A percentile compares a stretch with the other conserved stretches of the same genome.
Conservation (phyloP, 2,113 vertebrate genomes). For the Microcebus griseorufus region DNA sequence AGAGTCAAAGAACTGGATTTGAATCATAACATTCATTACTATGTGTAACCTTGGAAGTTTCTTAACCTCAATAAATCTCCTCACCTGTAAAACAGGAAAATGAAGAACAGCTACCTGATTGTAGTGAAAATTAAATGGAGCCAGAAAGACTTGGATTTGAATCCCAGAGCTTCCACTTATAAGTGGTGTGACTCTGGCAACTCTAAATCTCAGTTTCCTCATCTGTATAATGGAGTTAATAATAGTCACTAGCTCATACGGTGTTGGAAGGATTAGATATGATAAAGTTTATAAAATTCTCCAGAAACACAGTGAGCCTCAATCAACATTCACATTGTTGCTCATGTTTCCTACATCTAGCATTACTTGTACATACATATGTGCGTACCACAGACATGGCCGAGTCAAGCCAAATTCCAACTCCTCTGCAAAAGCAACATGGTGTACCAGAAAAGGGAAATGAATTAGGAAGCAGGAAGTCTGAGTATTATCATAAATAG, state of each 20-base stretch:
- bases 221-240: background rate
- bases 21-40: background rate
- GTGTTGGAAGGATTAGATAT: background rate
- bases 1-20: background rate
- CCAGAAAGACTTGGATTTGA: constrained; percentile 4
- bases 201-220: background rate
- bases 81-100: background rate
- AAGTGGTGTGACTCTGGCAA: background rate
- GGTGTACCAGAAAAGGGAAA: background rate
- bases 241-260: background rate
- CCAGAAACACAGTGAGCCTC: background rate
- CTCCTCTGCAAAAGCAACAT: background rate
- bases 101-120: background rate
- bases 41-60: background rate
- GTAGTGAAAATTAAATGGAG: background rate
- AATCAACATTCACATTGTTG: constrained; percentile 10
- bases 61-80: constrained; percentile 11
- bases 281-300: background rate
- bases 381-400: background rate
- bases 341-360: background rate
- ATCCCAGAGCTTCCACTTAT: background rate
- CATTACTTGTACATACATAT: background rate
- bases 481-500: background rate
- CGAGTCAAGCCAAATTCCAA: background rate
- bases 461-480: background rate